Evolutionary conservation across 2,888 invertebrate genomes (phyloP).

Genomic region (Tenthredo notha): DNA sequence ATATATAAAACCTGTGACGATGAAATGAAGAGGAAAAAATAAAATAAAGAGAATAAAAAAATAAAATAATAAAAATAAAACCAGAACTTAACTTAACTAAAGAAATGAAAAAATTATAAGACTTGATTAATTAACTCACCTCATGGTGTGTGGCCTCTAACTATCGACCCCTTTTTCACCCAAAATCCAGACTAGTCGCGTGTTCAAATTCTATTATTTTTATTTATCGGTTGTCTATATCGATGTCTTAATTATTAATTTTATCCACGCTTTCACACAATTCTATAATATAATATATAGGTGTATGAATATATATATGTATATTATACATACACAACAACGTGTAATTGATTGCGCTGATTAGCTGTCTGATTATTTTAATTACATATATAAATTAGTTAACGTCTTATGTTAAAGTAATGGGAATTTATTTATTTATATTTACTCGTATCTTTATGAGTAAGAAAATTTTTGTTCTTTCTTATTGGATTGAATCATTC

Average conservation of each 20-base stretch:
- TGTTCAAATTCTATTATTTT: slow-evolving; percentile 11
- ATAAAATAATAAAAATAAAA: slow-evolving; percentile 58
- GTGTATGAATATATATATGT: not conserved
- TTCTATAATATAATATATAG: not conserved
- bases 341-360: not conserved
- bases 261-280: slow-evolving; percentile 10
- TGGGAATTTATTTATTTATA: not conserved
- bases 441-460: not conserved
- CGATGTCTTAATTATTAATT: slow-evolving; percentile 4
- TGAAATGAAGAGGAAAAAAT: not conserved
- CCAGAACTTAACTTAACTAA: slow-evolving; percentile 38
- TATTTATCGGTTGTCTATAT: not conserved
- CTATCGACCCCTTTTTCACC: not conserved
- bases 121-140: slow-evolving; percentile 52
- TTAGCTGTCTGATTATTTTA: not conserved
- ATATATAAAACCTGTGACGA: slow-evolving; percentile 29
- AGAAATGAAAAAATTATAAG: slow-evolving; percentile 53
- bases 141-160: slow-evolving; percentile 45
- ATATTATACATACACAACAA: not conserved
- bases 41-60: slow-evolving; percentile 57
- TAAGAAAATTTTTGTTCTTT: not conserved
- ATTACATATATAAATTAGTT: not conserved
- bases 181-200: slow-evolving; percentile 15
- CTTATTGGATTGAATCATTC: not conserved
- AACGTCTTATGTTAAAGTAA: not conserved